Evolutionary conservation across 2,113 vertebrate species (phyloP).

Genomic region (Chamaea fasciata): DNA sequence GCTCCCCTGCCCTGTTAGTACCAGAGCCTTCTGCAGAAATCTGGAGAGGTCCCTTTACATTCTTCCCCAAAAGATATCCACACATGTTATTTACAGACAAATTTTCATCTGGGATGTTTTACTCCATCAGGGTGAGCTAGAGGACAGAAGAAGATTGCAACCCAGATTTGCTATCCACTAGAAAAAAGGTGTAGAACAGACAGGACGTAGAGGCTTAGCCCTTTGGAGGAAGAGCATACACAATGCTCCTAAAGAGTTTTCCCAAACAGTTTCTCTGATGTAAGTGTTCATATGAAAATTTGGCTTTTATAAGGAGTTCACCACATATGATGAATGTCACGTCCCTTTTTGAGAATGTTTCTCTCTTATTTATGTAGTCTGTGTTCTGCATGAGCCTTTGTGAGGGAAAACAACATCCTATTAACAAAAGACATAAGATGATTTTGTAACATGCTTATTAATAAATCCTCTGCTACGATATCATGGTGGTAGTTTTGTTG

Average conservation of each 20-base stretch:
- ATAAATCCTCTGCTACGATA: background rate
- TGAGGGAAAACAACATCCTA: background rate
- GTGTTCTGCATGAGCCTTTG: background rate
- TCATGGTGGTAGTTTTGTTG: background rate
- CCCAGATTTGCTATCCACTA: background rate
- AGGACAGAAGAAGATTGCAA: background rate
- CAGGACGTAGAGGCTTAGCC: background rate
- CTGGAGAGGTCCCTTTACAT: background rate
- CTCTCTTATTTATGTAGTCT: background rate
- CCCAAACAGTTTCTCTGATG: background rate
- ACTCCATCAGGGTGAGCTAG: background rate
- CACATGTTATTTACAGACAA: background rate
- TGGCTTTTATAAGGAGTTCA: background rate
- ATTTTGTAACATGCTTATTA: background rate
- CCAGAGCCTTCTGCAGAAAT: background rate
- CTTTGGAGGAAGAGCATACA: background rate
- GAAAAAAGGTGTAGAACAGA: background rate
- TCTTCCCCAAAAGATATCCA: background rate
- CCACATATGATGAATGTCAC: background rate
- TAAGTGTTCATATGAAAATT: background rate
- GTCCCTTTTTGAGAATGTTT: background rate
- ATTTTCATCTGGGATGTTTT: background rate
- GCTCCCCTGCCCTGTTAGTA: background rate
- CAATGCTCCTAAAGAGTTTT: background rate
- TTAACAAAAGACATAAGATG: background rate